Evolutionary conservation across 2,888 invertebrate genomes (phyloP), one percentile per base, ranked within the genome.

Genomic region (Eristalis intricaria): DNA sequence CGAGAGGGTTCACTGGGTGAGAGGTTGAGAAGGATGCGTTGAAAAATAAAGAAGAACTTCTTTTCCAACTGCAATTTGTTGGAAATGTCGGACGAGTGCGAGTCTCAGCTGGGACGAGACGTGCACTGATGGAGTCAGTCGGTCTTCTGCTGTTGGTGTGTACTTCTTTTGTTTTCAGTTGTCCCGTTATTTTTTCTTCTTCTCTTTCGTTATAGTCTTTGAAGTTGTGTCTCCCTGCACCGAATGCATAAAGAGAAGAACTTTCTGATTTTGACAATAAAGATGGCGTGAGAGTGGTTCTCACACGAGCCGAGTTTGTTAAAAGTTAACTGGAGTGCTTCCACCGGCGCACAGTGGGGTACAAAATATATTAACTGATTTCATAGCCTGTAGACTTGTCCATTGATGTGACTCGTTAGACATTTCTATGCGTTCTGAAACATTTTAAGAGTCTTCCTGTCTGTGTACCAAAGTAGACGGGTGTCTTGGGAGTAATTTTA

Each of bases 211-310:
- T 70, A 32, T 23, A 2, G 10, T 60, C 3, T 19, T 60, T 60
- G 26, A 29, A 26, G 60, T 19, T 60, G 0, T 26, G 60, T 26
- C 60, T 38, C 77, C 65, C 60, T 84, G 80, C 80, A 75, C 32
- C 61, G 80, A 80, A 70, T 75, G 38, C 65, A 76, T 84, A 71
- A 84, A 71, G 65, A 71, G 70, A 61, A 76, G 75, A 84, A 80
- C 80, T 84, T 84, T 80, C 80, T 80, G 84, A 80, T 70, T 80
- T 80, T 84, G 75, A 84, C 80, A 80, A 76, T 84, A 75, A 80
- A 66, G 71, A 80, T 80, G 84, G 70, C 66, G 75, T 70, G 84
- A 80, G 60, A 65, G 79, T 74, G 38, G 75, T 75, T 74, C 63
- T 73, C 50, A 50, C 43, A 56, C 50, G 64, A 79, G 75, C 65